Percentiles rank a stretch among this genome's conserved stretches.
Conservation (phyloP, 2,888 invertebrate species). For the Drosophila testacea region DNA sequence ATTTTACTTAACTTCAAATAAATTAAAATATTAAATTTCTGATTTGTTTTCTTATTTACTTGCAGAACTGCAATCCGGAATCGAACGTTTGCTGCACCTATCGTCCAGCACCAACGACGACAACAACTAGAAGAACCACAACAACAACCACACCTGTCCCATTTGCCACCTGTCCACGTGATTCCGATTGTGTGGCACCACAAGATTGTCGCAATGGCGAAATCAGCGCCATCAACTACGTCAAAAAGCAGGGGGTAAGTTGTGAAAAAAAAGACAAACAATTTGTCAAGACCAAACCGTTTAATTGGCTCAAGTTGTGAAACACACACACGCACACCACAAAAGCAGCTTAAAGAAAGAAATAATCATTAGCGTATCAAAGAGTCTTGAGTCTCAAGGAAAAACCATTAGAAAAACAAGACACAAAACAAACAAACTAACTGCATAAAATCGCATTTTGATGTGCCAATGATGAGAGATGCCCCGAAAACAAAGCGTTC, state of each 20-base stretch:
- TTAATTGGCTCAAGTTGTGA: slow-evolving; percentile 42
- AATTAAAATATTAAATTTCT: too few species aligned
- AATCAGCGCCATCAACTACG: slow-evolving; percentile 78
- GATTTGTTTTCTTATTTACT: slow-evolving; percentile 24
- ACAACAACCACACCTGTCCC: slow-evolving; percentile 80
- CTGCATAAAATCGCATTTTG: slow-evolving; percentile 57
- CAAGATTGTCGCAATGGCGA: slow-evolving; percentile 83
- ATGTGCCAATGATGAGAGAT: slow-evolving; percentile 64
- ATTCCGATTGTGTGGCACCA: slow-evolving; percentile 83
- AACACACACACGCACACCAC: slow-evolving; percentile 21
- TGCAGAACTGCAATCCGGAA: slow-evolving; percentile 85
- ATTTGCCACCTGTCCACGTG: slow-evolving; percentile 73
- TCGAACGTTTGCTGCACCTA: slow-evolving; percentile 85
- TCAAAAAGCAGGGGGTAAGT: slow-evolving; percentile 83
- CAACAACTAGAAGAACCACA: slow-evolving; percentile 56
- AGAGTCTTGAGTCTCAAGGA: slow-evolving; percentile 12
- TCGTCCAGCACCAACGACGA: slow-evolving; percentile 75
- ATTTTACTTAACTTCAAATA: too few species aligned
- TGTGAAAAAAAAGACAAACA: slow-evolving; percentile 9
- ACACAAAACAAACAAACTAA: slow-evolving; percentile 17
- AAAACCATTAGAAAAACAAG: slow-evolving; percentile 41
- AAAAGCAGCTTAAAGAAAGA: slow-evolving; percentile 6
- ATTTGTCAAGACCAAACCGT: slow-evolving; percentile 34
- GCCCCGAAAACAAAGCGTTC: slow-evolving; percentile 57
- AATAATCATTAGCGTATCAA: slow-evolving; percentile 58